phyloP scores from a whole-genome alignment of 2,888 invertebrate genomes.

The Zaprionus bogoriensis region DNA sequence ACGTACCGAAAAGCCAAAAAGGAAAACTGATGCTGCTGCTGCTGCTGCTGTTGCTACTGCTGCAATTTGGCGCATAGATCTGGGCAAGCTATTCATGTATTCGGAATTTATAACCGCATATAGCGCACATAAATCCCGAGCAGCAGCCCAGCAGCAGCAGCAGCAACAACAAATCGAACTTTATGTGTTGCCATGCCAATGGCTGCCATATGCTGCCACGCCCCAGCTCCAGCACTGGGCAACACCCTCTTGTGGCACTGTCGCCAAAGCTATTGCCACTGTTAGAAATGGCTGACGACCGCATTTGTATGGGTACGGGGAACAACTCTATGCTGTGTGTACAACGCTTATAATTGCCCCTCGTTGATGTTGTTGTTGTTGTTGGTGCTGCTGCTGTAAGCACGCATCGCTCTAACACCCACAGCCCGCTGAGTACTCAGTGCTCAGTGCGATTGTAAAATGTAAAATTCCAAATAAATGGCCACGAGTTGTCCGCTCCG shows the following conservation, averaged over 20 bases:
- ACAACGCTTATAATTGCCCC: conserved; percentile 73
- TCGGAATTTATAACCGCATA: conserved; percentile 76
- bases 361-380: conserved; percentile 43
- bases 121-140: conserved; percentile 71
- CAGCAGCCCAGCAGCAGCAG: conserved; percentile 46
- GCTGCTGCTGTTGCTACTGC: conserved; percentile 27
- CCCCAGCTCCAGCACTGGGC: neutral
- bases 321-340: conserved; percentile 18
- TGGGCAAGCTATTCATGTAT: conserved; percentile 71
- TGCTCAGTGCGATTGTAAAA: conserved; percentile 63
- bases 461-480: conserved; percentile 78
- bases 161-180: conserved; percentile 69
- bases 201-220: conserved; percentile 64
- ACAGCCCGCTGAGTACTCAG: conserved; percentile 30
- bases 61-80: conserved; percentile 78
- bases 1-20: conserved; percentile 46
- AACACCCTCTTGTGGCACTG: conserved; percentile 55
- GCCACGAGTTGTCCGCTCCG: conserved; percentile 50
- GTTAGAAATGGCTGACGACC: conserved; percentile 65
- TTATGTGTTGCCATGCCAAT: conserved; percentile 76
- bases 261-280: conserved; percentile 79
- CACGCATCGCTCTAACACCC: conserved; percentile 59
- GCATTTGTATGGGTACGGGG: conserved; percentile 4
- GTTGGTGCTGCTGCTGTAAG: conserved; percentile 25
- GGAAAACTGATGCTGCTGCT: conserved; percentile 39